phyloP scores from a whole-genome alignment of 2,113 vertebrate species.

The Cardinalis cardinalis region DNA sequence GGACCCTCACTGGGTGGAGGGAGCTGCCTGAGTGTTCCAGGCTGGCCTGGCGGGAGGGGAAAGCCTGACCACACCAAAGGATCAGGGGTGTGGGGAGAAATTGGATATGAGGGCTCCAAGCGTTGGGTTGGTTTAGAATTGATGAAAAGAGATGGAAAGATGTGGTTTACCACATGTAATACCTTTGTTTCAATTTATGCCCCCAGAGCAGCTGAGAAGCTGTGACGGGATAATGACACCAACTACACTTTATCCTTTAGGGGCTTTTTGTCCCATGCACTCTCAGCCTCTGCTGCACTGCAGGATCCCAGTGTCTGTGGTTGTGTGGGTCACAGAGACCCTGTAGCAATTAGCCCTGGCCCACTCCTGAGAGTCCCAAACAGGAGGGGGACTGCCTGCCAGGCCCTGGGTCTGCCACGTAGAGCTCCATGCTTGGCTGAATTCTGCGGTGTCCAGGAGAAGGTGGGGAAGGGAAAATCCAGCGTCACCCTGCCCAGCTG shows the following conservation, averaged over 20 bases:
- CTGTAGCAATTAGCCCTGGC: neutral
- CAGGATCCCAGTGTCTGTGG: neutral
- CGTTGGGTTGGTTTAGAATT: neutral
- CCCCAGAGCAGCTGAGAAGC: neutral
- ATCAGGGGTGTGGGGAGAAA: neutral
- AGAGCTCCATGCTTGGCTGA: neutral
- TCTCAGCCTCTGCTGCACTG: neutral
- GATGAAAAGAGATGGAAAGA: constrained; percentile 10
- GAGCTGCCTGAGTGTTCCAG: constrained; percentile 23
- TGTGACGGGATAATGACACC: neutral
- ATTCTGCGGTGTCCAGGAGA: neutral
- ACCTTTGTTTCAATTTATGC: neutral
- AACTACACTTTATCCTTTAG: neutral
- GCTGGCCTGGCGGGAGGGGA: constrained; percentile 30
- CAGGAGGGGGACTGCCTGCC: neutral
- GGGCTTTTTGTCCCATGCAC: neutral
- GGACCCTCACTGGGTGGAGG: constrained; percentile 45
- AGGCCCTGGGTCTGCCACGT: neutral
- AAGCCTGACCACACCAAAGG: constrained; percentile 11
- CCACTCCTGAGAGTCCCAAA: neutral
- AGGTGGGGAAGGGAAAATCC: neutral
- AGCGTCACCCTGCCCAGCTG: neutral
- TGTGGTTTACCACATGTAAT: constrained; percentile 20
- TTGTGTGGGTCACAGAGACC: neutral
- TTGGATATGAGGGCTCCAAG: neutral